Base-by-base conservation (phyloP, 1,140 invertebrate species). In the Stenopsyche tienmushanensis region DNA sequence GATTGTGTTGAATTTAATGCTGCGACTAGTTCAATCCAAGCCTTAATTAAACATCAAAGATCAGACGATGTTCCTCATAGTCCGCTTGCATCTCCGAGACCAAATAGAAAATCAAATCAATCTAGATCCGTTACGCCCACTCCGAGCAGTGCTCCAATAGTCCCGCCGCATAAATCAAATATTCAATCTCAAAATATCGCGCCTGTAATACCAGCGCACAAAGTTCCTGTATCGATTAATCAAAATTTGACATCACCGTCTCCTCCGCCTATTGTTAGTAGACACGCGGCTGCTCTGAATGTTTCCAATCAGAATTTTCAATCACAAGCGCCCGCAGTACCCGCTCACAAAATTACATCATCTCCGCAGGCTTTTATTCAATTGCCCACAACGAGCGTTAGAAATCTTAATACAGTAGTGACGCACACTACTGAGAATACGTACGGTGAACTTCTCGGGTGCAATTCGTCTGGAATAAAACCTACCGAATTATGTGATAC, bases 1-100 rank as follows among this genome's bases (percentile, higher is more conserved):
- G 83, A 84, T 55, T 83, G 78, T 74, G 77, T 80, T 17, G 83
- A 85, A 69, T 85, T 85, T 75, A 85, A 85, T 72, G 82, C 83
- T 39, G 83, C 83, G 3, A 84, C 83, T n/a, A 83, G 82, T 8
- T 83, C 82, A 17, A 80, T 85, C 58, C 83, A 83, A 65, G 82
- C 79, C 0, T 72, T 85, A 1, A 79, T 70, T n/a, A 67, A 66
- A 55, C 69, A 70, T 23, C 69, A 66, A 34, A 47, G 69, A 21
- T 57, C 69, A 0, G 69, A 70, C 23, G 69, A 70, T 63, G 62
- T 70, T 24, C 66, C 69, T 8, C 69, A 71, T 26, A 80, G 78
- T 10, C 79, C 79, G 0, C 71, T 78, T 0, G 77, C 78, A 44
- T 78, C 77, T 0, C 79, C 79, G 0, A 71, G 78, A 1, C 75